Base-by-base conservation (phyloP, 2,113 vertebrate genomes). In the Stictonetta naevosa region DNA sequence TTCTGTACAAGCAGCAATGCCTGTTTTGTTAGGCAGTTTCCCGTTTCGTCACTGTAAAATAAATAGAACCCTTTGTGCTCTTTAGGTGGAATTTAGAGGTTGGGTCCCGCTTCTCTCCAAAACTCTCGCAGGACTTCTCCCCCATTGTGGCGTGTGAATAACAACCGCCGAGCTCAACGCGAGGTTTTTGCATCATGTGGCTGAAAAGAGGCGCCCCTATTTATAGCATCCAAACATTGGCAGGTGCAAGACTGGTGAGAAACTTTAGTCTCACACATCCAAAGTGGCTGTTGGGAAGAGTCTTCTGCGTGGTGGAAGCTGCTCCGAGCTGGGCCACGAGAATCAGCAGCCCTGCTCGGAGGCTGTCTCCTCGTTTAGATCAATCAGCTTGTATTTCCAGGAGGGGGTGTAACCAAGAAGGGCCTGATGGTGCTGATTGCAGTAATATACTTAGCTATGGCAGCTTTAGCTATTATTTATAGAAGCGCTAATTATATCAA, bases 401-500 rank as follows among this genome's bases (percentile, higher is more conserved):
- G 64, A 74, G 86, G 83, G 93, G 74, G 76, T 90, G 88, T 89
- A 93, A 96, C 28, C 83, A 97, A 95, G 94, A 62, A 95, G 91
- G 74, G 42, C 82, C 83, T 97, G 95, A 96, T 95, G 91, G 92
- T 97, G 90, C 90, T 96, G 88, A 96, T 96, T 96, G 79, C 95
- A 96, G 95, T 83, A 86, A 86, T 97, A 97, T 95, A 96, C 95
- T 97, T 98, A 97, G 95, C 97, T 96, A 97, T 97, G 96, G 92
- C 96, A 97, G 94, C 92, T 95, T 77, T 92, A 96, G 95, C 86
- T 96, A 96, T 97, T 98, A 98, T 98, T 98, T 98, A 97, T 97
- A 98, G 97, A 96, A 88, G 89, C 96, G 95, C 95, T 98, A 98
- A 98, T 98, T 98, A 98, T 98, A 98, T 98, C 97, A 98, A 97